Base-by-base conservation (phyloP, 2,888 invertebrate species). In the Melinaea menophilus region DNA sequence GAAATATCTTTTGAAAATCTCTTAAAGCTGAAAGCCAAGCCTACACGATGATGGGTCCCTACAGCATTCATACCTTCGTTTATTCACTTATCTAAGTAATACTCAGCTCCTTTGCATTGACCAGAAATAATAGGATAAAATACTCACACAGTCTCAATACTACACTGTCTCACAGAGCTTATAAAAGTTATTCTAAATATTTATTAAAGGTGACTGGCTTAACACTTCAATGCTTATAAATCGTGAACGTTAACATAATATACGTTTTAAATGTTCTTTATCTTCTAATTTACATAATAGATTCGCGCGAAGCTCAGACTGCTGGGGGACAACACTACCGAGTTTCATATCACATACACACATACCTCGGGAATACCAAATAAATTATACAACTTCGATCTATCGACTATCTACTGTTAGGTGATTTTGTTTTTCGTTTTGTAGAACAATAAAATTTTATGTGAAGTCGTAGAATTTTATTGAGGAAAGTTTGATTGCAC, bases 271-370 rank as follows among this genome's bases (percentile, higher is more conserved):
- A 85, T 78, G 64, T 71, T 70, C 67, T 85, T 86, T 88, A 88
- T 88, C 79, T 86, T 79, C 78, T 76, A 71, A 88, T 89, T 89
- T 86, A 78, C 88, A 88, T 88, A 88, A 83, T 81, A 81, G 75
- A 79, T 76, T 78, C 78, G 67, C 66, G 69, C 76, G 63, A 66
- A 57, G 59, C 64, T 72, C 82, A 88, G 88, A 87, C 87, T 79
- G 87, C 84, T 82, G 79, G 87, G 87, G 80, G 84, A 85, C 63
- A 64, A 64, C 66, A 65, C 65, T 63, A 69, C 67, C 58, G 64
- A 66, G 62, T 69, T 70, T 31, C 31, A 3, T 70, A 72, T 71
- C 75, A 75, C 9, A 47, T n/a, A 41, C 58, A 61, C 58, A n/a
- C 47, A 58, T 47, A 22, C 55, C 48, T 58, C 58, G 58, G 51